phyloP scores from a whole-genome alignment of 1,140 invertebrate genomes.

The Leptestheria dahalacensis region DNA sequence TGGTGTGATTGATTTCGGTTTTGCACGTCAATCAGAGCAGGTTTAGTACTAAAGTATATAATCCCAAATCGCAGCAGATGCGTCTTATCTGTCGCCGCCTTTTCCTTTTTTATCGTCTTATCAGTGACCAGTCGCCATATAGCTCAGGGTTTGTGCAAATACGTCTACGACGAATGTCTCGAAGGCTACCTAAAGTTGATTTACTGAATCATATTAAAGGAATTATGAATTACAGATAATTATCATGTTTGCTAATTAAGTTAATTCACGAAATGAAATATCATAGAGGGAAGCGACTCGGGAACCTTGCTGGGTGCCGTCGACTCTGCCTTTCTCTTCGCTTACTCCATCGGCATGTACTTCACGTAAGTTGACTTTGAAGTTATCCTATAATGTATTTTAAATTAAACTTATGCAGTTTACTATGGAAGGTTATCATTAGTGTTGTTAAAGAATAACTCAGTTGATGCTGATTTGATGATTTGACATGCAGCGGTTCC shows the following conservation, averaged over 20 bases:
- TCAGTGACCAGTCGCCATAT: too few species aligned
- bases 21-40: too few species aligned
- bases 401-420: background rate
- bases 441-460: too few species aligned
- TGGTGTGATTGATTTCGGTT: too few species aligned
- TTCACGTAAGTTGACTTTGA: constrained; percentile 38
- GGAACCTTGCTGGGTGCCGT: constrained; percentile 66
- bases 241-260: background rate
- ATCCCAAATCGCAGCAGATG: too few species aligned
- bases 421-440: background rate
- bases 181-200: too few species aligned
- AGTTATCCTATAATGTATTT: background rate
- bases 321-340: constrained; percentile 83
- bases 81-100: too few species aligned
- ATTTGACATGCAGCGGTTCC: constrained; percentile 45
- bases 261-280: constrained; percentile 11
- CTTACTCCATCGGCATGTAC: constrained; percentile 90
- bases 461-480: background rate
- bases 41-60: too few species aligned
- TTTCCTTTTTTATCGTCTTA: background rate
- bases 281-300: constrained; percentile 53
- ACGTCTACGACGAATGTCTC: too few species aligned
- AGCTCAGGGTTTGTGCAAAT: too few species aligned
- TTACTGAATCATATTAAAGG: too few species aligned
- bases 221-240: background rate